Conservation (phyloP, 2,113 vertebrate species). For the Gambusia holbrooki region DNA sequence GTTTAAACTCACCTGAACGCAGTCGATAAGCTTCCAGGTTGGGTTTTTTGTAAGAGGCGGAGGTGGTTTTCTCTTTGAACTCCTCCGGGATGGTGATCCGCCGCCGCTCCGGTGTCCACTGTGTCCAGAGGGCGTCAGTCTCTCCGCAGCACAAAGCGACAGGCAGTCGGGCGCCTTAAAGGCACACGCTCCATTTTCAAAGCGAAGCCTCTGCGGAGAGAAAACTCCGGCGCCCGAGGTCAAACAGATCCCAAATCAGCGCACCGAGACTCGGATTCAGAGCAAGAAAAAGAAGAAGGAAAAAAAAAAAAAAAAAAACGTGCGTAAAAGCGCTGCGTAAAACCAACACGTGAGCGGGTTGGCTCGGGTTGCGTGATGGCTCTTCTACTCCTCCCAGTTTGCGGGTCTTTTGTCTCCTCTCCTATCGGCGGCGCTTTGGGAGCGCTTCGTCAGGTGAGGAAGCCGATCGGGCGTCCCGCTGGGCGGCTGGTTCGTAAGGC, state of each 20-base stretch:
- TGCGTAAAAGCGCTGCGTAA: conserved; percentile 50
- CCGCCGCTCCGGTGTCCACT: conserved; percentile 66
- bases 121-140: conserved; percentile 78
- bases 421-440: conserved; percentile 44
- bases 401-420: conserved; percentile 41
- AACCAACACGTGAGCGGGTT: neutral
- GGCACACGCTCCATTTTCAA: conserved; percentile 75
- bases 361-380: conserved; percentile 1
- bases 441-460: conserved; percentile 58
- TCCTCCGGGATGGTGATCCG: conserved; percentile 62
- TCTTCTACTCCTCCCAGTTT: conserved; percentile 34
- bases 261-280: neutral
- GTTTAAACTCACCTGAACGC: conserved; percentile 52
- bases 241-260: neutral
- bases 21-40: conserved; percentile 1
- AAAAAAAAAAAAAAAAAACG: neutral
- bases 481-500: conserved; percentile 30
- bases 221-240: conserved; percentile 33
- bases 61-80: conserved; percentile 54
- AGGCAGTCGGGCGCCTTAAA: conserved; percentile 79
- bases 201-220: conserved; percentile 27
- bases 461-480: conserved; percentile 41
- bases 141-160: conserved; percentile 70
- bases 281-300: no score
- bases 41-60: conserved; percentile 5